Conservation (phyloP, 2,113 vertebrate genomes). For the Fregetta grallaria region DNA sequence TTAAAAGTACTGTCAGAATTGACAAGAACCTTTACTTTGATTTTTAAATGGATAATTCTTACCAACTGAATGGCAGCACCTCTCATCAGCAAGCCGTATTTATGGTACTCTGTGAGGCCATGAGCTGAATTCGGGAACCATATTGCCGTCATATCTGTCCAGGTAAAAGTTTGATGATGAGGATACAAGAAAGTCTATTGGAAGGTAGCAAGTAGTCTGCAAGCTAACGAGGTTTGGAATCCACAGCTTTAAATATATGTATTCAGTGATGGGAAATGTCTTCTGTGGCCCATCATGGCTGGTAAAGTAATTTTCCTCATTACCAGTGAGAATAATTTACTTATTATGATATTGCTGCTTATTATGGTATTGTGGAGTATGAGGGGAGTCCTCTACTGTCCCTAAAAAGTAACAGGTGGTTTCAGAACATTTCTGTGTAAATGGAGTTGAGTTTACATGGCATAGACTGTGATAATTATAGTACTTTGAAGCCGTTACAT, state of each 20-base stretch:
- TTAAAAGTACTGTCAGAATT: neutral
- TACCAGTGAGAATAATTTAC: neutral
- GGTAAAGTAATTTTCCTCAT: neutral
- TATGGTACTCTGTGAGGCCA: neutral
- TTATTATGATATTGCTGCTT: neutral
- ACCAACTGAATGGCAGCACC: neutral
- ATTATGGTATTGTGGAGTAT: neutral
- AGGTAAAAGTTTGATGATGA: neutral
- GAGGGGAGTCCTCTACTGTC: neutral
- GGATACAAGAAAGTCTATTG: neutral
- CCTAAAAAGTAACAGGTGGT: neutral
- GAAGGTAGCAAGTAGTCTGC: neutral
- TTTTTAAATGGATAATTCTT: neutral
- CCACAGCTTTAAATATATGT: neutral
- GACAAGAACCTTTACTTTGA: neutral
- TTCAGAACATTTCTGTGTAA: neutral
- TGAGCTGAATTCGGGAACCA: neutral
- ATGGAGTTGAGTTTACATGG: neutral
- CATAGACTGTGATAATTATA: neutral
- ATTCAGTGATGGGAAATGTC: neutral
- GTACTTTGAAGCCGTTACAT: neutral
- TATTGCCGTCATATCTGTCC: fast-evolving
- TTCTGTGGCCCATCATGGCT: neutral
- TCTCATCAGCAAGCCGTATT: neutral
- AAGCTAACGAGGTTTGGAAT: neutral